Conservation (phyloP, 2,888 invertebrate genomes). For the Heliconius ethilla region DNA sequence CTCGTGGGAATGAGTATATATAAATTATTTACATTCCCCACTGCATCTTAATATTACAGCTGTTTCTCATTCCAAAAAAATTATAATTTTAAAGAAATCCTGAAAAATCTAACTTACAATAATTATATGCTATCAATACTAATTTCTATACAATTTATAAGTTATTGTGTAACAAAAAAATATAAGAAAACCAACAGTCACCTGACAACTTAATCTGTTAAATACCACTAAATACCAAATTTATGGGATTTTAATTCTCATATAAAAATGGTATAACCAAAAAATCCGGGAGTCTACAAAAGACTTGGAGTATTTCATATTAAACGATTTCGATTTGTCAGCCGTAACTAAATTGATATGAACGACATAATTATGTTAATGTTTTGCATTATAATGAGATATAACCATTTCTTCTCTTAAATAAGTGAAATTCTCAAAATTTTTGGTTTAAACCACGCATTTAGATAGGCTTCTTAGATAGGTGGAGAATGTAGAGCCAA, state of each 20-base stretch:
- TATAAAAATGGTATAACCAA: conserved; percentile 42
- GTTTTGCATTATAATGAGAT: conserved; percentile 35
- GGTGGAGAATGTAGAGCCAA: neutral
- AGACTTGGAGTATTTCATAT: conserved; percentile 53
- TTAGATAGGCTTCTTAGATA: neutral
- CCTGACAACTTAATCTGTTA: conserved; percentile 37
- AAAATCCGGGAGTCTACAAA: conserved; percentile 50
- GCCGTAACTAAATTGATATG: conserved; percentile 63
- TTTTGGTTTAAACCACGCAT: no score
- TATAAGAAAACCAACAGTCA: conserved; percentile 12
- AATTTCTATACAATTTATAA: conserved; percentile 2
- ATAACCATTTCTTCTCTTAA: conserved; percentile 11
- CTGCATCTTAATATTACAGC: no score
- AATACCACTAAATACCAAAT: conserved; percentile 43
- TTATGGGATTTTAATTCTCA: conserved; percentile 43
- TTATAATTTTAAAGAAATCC: no score
- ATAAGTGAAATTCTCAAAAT: neutral
- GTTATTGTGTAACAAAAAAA: conserved; percentile 9
- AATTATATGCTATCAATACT: neutral
- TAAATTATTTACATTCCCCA: no score
- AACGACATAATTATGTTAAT: conserved; percentile 64
- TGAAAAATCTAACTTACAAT: neutral
- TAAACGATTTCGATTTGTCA: conserved; percentile 72
- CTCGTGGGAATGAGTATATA: no score
- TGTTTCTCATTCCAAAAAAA: no score